phyloP scores from a whole-genome alignment of 2,113 vertebrate species.

The Gracilinanus agilis region DNA sequence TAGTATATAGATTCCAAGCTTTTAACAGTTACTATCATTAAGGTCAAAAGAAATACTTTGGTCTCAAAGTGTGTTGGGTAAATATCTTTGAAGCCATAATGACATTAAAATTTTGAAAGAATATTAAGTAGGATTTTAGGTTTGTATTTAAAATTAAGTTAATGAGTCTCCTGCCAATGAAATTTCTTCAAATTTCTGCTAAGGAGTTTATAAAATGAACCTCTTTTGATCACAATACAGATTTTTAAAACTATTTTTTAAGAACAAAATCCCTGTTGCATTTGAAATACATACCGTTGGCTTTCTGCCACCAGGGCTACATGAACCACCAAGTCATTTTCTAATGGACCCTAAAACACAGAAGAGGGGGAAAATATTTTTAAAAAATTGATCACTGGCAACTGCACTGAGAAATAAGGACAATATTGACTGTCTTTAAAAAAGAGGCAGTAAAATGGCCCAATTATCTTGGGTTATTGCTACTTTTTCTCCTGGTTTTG shows the following conservation, averaged over 20 bases:
- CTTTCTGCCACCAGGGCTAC: slow-evolving; percentile 97
- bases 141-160: slow-evolving; percentile 21
- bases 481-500: slow-evolving; percentile 4
- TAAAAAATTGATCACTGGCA: slow-evolving; percentile 21
- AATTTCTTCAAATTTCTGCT: background rate
- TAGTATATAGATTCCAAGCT: background rate
- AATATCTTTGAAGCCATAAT: background rate
- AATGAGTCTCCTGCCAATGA: background rate
- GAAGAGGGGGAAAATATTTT: slow-evolving; percentile 11
- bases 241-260: background rate
- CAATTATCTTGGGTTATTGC: slow-evolving; percentile 8
- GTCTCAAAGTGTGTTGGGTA: background rate
- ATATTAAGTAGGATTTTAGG: slow-evolving; percentile 9
- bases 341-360: slow-evolving; percentile 93
- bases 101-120: background rate
- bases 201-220: slow-evolving; percentile 19
- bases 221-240: background rate
- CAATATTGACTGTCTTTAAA: slow-evolving; percentile 56
- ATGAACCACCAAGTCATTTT: slow-evolving; percentile 96
- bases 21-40: background rate
- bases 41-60: too few species aligned
- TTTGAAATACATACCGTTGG: slow-evolving; percentile 90
- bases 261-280: background rate
- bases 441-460: slow-evolving; percentile 60
- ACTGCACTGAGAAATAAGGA: slow-evolving; percentile 35